Conservation (phyloP, 1,140 invertebrate species). For the Drosophila mojavensis region DNA sequence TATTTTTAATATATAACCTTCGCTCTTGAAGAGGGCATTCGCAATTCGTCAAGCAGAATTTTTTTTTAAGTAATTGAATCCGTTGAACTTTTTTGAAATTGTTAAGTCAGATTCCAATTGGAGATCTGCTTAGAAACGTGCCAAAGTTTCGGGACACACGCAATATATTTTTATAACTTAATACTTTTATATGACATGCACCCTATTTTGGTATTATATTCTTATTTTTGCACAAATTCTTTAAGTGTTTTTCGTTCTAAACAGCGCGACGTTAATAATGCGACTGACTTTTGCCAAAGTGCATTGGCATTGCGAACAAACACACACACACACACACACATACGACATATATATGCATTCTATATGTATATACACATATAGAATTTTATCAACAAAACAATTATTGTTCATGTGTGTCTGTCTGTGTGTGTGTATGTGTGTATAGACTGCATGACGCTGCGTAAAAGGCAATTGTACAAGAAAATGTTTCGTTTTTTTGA, state of each 20-base stretch:
- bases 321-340: neutral
- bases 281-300: constrained; percentile 59
- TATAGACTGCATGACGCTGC: constrained; percentile 20
- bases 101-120: no score
- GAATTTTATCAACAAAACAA: constrained; percentile 71
- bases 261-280: constrained; percentile 52
- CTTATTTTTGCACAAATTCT: neutral
- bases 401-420: constrained; percentile 9
- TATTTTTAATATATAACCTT: no score
- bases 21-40: no score
- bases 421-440: neutral
- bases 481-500: constrained; percentile 56
- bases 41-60: no score
- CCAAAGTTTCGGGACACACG: no score
- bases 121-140: no score
- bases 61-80: no score
- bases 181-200: no score
- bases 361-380: constrained; percentile 14
- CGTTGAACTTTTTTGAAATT: no score
- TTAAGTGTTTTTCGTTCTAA: constrained; percentile 44
- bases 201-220: neutral
- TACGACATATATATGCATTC: constrained; percentile 1
- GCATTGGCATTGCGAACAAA: constrained; percentile 59
- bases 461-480: constrained; percentile 30
- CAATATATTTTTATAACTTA: no score